Conservation (phyloP, 2,113 vertebrate species). For the Aegotheles bennettii region DNA sequence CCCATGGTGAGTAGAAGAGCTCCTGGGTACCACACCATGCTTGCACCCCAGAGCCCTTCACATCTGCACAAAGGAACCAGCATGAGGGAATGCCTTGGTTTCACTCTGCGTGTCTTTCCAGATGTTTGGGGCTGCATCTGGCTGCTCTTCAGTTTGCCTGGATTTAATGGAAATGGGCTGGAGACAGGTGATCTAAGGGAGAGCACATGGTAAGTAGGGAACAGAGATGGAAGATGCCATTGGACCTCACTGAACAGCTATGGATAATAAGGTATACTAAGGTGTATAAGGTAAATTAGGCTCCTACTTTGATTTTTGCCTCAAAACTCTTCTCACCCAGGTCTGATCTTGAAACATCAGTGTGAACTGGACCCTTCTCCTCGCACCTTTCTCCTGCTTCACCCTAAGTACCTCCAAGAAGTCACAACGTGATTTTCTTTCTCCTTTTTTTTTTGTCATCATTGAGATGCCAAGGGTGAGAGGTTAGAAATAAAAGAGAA, state of each 20-base stretch:
- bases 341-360: not conserved
- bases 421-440: not conserved
- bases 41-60: not conserved
- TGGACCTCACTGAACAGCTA: not conserved
- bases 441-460: too few species aligned
- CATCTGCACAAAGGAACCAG: not conserved
- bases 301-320: not conserved
- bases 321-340: not conserved
- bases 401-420: not conserved
- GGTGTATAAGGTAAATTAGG: not conserved
- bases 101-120: rapidly evolving
- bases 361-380: not conserved
- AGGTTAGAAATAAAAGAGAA: not conserved
- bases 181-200: not conserved
- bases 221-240: not conserved
- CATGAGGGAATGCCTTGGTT: not conserved
- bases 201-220: not conserved
- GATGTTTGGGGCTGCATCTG: not conserved
- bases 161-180: not conserved
- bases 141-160: not conserved
- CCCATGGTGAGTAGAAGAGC: rapidly evolving
- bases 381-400: not conserved
- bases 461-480: rapidly evolving
- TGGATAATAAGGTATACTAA: not conserved
- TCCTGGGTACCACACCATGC: too few species aligned